A percentile compares a stretch with the other conserved stretches of the same genome.
Conservation (phyloP, 2,797 vertebrate species). For the Tapera naevia region DNA sequence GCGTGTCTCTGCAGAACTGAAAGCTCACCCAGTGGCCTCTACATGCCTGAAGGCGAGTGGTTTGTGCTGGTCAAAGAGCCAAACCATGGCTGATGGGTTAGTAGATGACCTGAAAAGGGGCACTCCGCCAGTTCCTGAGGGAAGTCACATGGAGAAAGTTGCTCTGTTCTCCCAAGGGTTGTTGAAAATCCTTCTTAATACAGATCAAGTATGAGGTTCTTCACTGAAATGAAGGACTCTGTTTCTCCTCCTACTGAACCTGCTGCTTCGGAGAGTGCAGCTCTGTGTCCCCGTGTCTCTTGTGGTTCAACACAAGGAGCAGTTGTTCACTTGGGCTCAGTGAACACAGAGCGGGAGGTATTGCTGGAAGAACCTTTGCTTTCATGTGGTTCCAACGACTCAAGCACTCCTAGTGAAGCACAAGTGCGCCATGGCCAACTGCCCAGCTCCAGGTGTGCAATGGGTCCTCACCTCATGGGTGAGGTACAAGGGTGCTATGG, state of each 20-base stretch:
- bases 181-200: not conserved
- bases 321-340: not conserved
- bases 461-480: not conserved
- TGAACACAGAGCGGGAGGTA: accelerated
- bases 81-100: not conserved
- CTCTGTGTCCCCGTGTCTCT: accelerated
- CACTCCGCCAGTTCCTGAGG: not conserved
- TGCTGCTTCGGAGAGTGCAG: not conserved
- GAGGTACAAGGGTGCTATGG: accelerated
- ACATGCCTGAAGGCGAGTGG: not conserved
- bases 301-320: not conserved
- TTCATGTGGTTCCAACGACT: accelerated
- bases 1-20: not conserved
- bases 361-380: accelerated
- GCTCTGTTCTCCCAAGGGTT: not conserved
- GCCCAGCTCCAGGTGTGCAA: not conserved
- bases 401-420: not conserved
- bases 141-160: not conserved
- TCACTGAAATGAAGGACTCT: not conserved
- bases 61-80: not conserved
- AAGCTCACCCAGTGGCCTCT: not conserved
- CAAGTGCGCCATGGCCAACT: accelerated
- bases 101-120: accelerated
- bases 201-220: not conserved
- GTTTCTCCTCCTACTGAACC: not conserved